phyloP scores from a whole-genome alignment of 2,797 vertebrate genomes.

The Takifugu rubripes region DNA sequence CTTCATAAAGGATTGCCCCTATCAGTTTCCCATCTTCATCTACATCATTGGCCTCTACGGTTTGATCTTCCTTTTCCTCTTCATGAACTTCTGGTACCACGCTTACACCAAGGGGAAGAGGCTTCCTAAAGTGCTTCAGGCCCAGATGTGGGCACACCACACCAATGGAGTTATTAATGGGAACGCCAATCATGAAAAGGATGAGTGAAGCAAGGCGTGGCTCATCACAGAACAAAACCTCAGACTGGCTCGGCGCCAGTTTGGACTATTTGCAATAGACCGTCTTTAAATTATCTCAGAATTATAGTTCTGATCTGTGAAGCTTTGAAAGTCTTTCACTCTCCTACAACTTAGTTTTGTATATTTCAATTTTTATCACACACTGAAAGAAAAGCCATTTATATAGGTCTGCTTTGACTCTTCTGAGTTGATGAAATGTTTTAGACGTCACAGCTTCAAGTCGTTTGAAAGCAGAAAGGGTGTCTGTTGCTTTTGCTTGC shows the following conservation, averaged over 20 bases:
- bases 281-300: constrained; percentile 51
- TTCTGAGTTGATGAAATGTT: constrained; percentile 5
- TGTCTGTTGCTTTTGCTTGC: constrained; percentile 5
- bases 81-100: constrained; percentile 96
- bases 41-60: constrained; percentile 89
- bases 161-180: constrained; percentile 71
- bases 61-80: constrained; percentile 86
- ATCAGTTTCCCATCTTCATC: constrained; percentile 89
- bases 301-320: constrained; percentile 1
- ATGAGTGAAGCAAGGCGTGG: constrained; percentile 47
- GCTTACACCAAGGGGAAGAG: constrained; percentile 95
- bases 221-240: constrained; percentile 19
- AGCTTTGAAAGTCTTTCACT: background rate
- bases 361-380: constrained; percentile 8
- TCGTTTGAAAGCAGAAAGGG: constrained; percentile 12
- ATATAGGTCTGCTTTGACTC: constrained; percentile 22
- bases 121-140: constrained; percentile 83
- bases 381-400: constrained; percentile 40
- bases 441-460: constrained; percentile 12
- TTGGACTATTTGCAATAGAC: constrained; percentile 41
- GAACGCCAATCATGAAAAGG: constrained; percentile 64
- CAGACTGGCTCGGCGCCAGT: constrained; percentile 16
- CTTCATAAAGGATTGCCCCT: constrained; percentile 86
- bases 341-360: constrained; percentile 10
- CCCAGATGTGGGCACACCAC: constrained; percentile 71